Percentiles rank a stretch among this genome's conserved stretches.
phyloP scores from a whole-genome alignment of 2,113 vertebrate genomes.

The Nycticorax nycticorax region DNA sequence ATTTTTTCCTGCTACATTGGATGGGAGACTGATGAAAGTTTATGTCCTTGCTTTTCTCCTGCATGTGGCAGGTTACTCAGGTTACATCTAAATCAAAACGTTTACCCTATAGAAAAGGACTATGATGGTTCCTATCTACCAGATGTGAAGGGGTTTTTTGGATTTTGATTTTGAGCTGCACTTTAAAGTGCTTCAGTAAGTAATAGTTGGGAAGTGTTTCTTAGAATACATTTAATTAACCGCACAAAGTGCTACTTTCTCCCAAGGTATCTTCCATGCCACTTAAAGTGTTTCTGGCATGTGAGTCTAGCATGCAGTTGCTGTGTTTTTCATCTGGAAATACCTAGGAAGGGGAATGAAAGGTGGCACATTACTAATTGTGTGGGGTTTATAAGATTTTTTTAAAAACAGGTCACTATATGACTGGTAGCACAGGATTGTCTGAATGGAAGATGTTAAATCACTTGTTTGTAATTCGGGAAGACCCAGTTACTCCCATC shows the following conservation, averaged over 20 bases:
- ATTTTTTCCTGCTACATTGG: background rate
- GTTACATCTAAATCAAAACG: background rate
- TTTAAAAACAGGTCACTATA: background rate
- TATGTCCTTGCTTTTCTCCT: background rate
- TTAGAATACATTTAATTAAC: background rate
- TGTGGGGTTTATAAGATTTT: background rate
- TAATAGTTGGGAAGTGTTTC: background rate
- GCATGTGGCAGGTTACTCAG: background rate
- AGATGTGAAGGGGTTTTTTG: background rate
- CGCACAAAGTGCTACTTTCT: background rate
- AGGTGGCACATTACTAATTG: background rate
- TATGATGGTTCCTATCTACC: background rate
- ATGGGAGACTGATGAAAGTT: background rate
- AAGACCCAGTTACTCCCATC: background rate
- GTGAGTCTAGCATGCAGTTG: background rate
- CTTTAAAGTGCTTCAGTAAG: background rate
- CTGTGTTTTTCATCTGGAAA: background rate
- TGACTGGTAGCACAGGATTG: background rate
- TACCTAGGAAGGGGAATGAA: background rate
- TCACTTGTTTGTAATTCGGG: background rate
- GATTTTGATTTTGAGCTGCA: background rate
- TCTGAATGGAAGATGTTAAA: background rate
- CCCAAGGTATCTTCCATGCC: background rate
- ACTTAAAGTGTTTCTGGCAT: background rate
- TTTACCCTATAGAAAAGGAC: background rate